Conservation (phyloP, 2,888 invertebrate species). For the Thymelicus lineola region DNA sequence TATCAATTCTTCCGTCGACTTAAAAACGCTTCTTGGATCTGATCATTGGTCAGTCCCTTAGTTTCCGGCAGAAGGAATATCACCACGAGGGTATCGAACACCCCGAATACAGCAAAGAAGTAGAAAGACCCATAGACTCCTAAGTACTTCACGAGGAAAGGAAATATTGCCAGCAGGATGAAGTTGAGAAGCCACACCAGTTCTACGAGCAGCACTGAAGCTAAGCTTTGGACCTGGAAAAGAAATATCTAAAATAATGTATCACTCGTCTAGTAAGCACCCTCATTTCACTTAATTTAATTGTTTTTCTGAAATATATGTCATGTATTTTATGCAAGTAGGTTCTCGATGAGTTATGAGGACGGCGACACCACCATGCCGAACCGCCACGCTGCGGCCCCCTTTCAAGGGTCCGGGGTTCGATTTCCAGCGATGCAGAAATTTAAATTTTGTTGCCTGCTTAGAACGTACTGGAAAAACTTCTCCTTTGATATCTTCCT, state of each 20-base stretch:
- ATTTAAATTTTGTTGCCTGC: too few species aligned
- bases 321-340: too few species aligned
- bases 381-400: too few species aligned
- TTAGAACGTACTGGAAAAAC: too few species aligned
- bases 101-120: conserved; percentile 60
- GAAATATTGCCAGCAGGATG: conserved; percentile 70
- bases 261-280: too few species aligned
- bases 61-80: conserved; percentile 75
- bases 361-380: too few species aligned
- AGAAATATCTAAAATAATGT: background rate
- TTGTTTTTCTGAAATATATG: too few species aligned
- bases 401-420: too few species aligned
- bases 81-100: conserved; percentile 58
- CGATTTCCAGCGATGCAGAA: too few species aligned
- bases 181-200: conserved; percentile 77
- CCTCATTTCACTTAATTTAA: too few species aligned
- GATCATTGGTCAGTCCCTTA: conserved; percentile 70
- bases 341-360: too few species aligned
- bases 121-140: conserved; percentile 72
- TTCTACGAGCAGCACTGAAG: conserved; percentile 70
- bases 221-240: conserved; percentile 70
- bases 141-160: conserved; percentile 57
- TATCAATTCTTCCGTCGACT: conserved; percentile 42
- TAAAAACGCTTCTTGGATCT: conserved; percentile 62
- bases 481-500: too few species aligned